Conservation (phyloP, 2,797 vertebrate genomes). For the Falco peregrinus region DNA sequence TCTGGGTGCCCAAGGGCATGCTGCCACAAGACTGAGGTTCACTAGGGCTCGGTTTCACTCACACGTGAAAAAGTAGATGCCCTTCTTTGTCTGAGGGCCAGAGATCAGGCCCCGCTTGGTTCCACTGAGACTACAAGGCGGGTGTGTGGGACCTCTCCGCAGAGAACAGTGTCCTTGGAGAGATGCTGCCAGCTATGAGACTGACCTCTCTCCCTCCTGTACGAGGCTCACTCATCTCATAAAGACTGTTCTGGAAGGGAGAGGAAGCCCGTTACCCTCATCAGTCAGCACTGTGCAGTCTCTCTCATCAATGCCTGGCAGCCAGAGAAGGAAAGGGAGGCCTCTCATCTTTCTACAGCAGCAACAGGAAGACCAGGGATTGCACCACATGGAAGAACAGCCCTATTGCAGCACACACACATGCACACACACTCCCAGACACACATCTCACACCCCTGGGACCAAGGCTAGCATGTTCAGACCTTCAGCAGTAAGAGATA, state of each 20-base stretch:
- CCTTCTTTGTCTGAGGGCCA: neutral
- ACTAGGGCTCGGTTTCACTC: neutral
- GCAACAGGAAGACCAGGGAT: constrained; percentile 66
- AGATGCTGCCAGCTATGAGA: neutral
- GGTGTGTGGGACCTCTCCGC: neutral
- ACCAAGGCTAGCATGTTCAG: constrained; percentile 41
- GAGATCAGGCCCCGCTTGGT: neutral
- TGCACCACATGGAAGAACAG: constrained; percentile 57
- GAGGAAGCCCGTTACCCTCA: constrained; percentile 14
- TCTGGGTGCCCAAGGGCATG: neutral
- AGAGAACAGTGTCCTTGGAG: neutral
- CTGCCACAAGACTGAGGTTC: neutral
- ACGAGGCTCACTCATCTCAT: neutral
- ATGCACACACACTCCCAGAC: constrained; percentile 10
- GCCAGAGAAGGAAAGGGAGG: constrained; percentile 35
- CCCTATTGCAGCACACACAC: constrained; percentile 24
- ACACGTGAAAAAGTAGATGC: fast-evolving
- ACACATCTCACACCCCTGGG: constrained; percentile 48
- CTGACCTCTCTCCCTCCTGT: neutral
- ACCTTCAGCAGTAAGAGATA: constrained; percentile 53
- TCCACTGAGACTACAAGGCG: fast-evolving
- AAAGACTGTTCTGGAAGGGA: constrained; percentile 42
- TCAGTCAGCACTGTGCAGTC: constrained; percentile 19
- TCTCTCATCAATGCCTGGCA: constrained; percentile 22
- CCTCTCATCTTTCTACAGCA: constrained; percentile 51